Evolutionary conservation across 1,140 invertebrate genomes (phyloP).

Genomic region (Sipha flava): DNA sequence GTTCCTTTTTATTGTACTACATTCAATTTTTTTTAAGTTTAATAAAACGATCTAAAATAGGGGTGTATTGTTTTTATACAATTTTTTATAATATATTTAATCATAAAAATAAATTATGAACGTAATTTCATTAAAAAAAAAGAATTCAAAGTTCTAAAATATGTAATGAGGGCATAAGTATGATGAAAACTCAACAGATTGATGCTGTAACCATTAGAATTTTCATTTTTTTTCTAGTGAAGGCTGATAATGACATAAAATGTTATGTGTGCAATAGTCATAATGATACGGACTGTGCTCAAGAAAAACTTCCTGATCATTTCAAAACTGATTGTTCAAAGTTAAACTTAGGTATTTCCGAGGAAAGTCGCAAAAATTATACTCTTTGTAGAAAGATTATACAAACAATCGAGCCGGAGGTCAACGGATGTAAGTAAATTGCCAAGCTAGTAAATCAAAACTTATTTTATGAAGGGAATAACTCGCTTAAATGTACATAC

Average conservation of each 20-base stretch:
- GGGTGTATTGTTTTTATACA: too few relatives aligned
- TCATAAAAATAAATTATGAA: too few relatives aligned
- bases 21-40: too few relatives aligned
- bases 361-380: conserved; percentile 53
- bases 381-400: conserved; percentile 76
- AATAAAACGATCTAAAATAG: too few relatives aligned
- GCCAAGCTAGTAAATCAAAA: background rate
- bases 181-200: too few relatives aligned
- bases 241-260: conserved; percentile 49
- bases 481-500: background rate
- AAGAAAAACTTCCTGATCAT: conserved; percentile 52
- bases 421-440: conserved; percentile 63
- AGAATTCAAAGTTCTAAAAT: too few relatives aligned
- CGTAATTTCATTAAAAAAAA: too few relatives aligned
- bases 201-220: too few relatives aligned
- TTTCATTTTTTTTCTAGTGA: conserved; percentile 48
- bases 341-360: conserved; percentile 37
- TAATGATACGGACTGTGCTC: conserved; percentile 61
- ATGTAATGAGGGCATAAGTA: too few relatives aligned
- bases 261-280: conserved; percentile 78
- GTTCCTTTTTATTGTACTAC: too few relatives aligned
- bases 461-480: background rate
- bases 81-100: too few relatives aligned
- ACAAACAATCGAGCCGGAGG: conserved; percentile 76
- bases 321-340: conserved; percentile 58